phyloP scores from a whole-genome alignment of 2,797 vertebrate genomes.

The Halcyon badia region DNA sequence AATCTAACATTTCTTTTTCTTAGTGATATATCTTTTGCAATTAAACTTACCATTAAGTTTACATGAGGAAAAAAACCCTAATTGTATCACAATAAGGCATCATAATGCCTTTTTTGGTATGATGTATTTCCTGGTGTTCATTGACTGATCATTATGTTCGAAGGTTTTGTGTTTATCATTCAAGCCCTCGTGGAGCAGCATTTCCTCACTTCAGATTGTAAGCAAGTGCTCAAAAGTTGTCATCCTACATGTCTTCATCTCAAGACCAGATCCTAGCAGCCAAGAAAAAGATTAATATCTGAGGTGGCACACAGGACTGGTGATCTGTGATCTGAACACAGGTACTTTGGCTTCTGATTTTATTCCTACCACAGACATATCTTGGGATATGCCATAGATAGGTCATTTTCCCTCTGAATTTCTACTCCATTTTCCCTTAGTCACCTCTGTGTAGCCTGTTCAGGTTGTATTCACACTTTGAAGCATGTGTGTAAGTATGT shows the following conservation, averaged over 20 bases:
- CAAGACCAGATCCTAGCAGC: not conserved
- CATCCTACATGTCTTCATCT: not conserved
- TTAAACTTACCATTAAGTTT: not conserved
- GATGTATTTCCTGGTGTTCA: not conserved
- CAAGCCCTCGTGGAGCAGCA: not conserved
- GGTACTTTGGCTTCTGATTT: not conserved
- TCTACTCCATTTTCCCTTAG: not conserved
- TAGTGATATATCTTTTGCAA: not conserved
- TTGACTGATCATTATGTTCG: not conserved
- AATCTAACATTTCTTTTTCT: not conserved
- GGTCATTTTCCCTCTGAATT: not conserved
- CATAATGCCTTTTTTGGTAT: not conserved
- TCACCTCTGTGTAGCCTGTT: not conserved
- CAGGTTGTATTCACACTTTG: not conserved
- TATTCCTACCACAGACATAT: not conserved
- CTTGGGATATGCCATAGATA: not conserved
- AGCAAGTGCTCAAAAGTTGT: not conserved
- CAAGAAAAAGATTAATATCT: not conserved
- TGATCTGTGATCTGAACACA: not conserved
- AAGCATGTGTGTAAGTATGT: not conserved
- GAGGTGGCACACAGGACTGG: not conserved
- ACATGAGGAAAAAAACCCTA: not conserved
- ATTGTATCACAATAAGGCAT: not conserved
- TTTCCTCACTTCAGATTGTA: not conserved
- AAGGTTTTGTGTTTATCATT: not conserved